Conservation (phyloP, 2,113 vertebrate genomes). For the Rhynchomys soricoides region DNA sequence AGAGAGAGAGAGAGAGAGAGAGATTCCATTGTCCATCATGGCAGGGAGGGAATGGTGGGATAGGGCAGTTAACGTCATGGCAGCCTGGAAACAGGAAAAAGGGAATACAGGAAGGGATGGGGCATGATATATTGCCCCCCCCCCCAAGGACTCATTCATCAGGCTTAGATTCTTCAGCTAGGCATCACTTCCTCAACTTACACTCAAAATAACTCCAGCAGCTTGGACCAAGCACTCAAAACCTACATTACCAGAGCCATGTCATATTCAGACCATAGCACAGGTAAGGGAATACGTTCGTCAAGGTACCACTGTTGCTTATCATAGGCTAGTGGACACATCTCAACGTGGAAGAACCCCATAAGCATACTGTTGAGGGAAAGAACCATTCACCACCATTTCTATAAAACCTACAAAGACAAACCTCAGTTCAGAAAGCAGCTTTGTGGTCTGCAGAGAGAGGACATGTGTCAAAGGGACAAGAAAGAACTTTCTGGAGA, state of each 20-base stretch:
- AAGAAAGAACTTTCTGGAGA: not conserved
- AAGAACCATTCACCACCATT: constrained; percentile 15
- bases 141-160: not conserved
- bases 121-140: not conserved
- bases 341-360: not conserved
- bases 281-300: not conserved
- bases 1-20: not conserved
- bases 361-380: not conserved
- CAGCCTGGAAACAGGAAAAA: not conserved
- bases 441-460: not conserved
- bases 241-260: not conserved
- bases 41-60: not conserved
- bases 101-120: not conserved
- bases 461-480: not conserved
- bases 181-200: not conserved
- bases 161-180: not conserved
- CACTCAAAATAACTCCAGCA: not conserved
- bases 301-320: not conserved
- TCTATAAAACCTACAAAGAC: constrained; percentile 16
- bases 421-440: not conserved
- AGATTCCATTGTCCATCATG: not conserved
- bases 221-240: not conserved
- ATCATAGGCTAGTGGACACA: not conserved
- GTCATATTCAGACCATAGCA: not conserved
- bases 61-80: not conserved